Conservation (phyloP, 2,113 vertebrate species). For the Anhinga rufa region DNA sequence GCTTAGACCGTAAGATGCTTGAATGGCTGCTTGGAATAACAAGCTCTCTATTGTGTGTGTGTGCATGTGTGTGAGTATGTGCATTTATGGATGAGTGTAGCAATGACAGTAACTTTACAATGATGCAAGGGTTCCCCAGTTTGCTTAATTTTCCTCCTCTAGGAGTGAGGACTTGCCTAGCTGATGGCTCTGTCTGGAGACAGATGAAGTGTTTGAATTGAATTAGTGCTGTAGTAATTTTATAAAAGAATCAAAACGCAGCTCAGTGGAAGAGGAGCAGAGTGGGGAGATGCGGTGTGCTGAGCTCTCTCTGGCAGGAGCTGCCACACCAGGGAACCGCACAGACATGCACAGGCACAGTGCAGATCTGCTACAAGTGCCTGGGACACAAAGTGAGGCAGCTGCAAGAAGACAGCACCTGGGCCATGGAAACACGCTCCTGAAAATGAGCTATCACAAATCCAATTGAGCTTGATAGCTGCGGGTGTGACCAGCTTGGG, state of each 20-base stretch:
- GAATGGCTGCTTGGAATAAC: not conserved
- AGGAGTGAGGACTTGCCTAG: not conserved
- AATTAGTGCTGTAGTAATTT: not conserved
- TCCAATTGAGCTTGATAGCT: not conserved
- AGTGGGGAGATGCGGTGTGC: not conserved
- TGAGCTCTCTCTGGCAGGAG: not conserved
- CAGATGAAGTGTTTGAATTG: not conserved
- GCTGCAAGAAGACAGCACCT: not conserved
- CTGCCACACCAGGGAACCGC: not conserved
- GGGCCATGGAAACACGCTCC: not conserved
- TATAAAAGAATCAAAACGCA: constrained; percentile 3
- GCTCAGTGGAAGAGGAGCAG: not conserved
- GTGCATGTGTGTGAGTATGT: not conserved
- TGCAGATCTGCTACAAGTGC: not conserved
- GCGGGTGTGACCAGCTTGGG: not conserved
- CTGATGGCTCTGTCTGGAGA: not conserved
- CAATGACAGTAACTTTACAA: not conserved
- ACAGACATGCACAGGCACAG: not conserved
- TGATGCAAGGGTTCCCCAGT: not conserved
- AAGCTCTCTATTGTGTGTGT: not conserved
- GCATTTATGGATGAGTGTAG: not conserved
- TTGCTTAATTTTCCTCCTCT: not conserved
- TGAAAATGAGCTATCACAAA: not conserved
- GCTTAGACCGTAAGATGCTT: not conserved
- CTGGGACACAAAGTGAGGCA: not conserved